phyloP scores from a whole-genome alignment of 2,797 vertebrate genomes.

The Poliocrania exsul region DNA sequence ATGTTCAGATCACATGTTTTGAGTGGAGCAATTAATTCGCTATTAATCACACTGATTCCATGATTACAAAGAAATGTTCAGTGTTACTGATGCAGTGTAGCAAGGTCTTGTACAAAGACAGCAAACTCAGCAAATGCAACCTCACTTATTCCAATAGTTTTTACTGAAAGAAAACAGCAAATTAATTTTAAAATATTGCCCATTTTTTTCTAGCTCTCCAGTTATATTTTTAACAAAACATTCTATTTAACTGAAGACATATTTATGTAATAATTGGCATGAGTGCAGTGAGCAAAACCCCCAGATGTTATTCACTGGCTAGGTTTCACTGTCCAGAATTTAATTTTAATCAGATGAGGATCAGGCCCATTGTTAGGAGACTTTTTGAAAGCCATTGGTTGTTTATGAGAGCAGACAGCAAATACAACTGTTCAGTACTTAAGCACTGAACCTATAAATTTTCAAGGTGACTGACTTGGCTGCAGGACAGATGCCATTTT shows the following conservation, averaged over 20 bases:
- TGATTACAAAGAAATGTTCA: neutral
- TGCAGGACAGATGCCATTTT: neutral
- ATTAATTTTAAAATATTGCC: neutral
- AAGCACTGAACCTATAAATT: slow-evolving; percentile 21
- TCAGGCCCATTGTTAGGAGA: neutral
- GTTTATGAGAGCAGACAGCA: slow-evolving; percentile 50
- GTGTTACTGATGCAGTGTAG: neutral
- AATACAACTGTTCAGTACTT: neutral
- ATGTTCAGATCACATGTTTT: neutral
- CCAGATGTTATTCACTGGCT: neutral
- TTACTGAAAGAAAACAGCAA: neutral
- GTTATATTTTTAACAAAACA: neutral
- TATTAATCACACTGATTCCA: neutral
- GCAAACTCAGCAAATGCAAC: neutral
- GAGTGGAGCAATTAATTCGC: neutral
- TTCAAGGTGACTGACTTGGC: slow-evolving; percentile 54
- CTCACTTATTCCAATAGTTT: neutral
- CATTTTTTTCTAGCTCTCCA: neutral
- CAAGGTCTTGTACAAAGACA: neutral
- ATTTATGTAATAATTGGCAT: neutral
- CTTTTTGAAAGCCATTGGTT: neutral
- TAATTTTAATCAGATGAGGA: slow-evolving; percentile 26
- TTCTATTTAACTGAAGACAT: neutral
- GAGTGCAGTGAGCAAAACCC: neutral
- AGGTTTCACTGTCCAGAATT: neutral